Evolutionary conservation across 1,140 invertebrate genomes (phyloP).

Genomic region (Branchinecta lynchi): DNA sequence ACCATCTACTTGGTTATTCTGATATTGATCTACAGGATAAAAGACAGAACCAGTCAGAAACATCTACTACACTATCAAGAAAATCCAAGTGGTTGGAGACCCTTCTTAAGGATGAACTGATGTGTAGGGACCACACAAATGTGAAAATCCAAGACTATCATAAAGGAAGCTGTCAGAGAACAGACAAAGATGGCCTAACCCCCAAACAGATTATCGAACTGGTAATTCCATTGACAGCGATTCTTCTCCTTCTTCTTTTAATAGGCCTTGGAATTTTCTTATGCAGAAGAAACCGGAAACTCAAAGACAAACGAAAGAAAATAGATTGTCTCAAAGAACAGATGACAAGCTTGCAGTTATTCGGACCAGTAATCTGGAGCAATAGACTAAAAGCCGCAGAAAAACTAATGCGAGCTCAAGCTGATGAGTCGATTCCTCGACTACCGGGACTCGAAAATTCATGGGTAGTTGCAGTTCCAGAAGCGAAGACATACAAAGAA

Average conservation of each 20-base stretch:
- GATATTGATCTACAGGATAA: no score
- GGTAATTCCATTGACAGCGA: not conserved
- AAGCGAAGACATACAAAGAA: constrained; percentile 51
- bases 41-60: no score
- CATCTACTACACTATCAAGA: no score
- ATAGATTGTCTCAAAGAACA: not conserved
- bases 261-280: not conserved
- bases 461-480: not conserved
- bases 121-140: no score
- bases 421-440: not conserved
- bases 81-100: no score
- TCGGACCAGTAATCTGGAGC: not conserved
- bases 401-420: not conserved
- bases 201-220: not conserved
- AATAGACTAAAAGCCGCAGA: not conserved
- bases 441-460: not conserved
- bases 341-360: not conserved
- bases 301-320: not conserved
- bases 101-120: no score
- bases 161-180: no score
- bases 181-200: no score
- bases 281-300: not conserved
- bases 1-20: no score
- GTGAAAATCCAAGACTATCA: no score
- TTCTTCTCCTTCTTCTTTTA: not conserved